These are phyloP conservation scores for Tenthredo livida DNA, from an alignment of 2,888 invertebrate genomes.

Conservation along the genomic window DNA sequence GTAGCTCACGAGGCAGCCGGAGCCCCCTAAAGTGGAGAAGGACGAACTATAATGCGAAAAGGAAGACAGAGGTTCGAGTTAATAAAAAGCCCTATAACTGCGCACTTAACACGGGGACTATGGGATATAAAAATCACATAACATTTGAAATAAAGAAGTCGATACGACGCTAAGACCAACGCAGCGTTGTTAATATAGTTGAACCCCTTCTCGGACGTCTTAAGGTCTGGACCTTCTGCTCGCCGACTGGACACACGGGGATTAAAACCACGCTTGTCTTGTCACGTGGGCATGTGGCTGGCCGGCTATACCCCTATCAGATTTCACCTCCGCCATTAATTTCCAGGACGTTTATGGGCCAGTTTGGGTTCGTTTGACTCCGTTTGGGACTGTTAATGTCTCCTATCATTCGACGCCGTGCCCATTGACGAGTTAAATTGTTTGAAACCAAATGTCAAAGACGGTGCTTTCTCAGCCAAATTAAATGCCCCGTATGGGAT, in stretches of 20 bases:
- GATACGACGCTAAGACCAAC: constrained; percentile 39
- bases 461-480: neutral
- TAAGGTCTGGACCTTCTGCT: neutral
- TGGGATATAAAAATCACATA: constrained; percentile 52
- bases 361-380: constrained; percentile 53
- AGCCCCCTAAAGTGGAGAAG: neutral
- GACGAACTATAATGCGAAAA: constrained; percentile 20
- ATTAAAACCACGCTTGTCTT: constrained; percentile 54
- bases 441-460: constrained; percentile 22
- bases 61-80: constrained; percentile 42
- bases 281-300: constrained; percentile 46
- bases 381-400: constrained; percentile 52
- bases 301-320: constrained; percentile 41
- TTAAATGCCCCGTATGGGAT: neutral
- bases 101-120: constrained; percentile 48
- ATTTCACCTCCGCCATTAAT: constrained; percentile 54
- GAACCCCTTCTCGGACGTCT: constrained; percentile 11
- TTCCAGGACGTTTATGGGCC: constrained; percentile 54
- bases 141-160: constrained; percentile 51
- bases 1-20: neutral
- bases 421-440: constrained; percentile 43
- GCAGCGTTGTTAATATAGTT: constrained; percentile 37
- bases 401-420: constrained; percentile 43
- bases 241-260: constrained; percentile 36
- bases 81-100: constrained; percentile 49